Percentiles rank a stretch among this genome's conserved stretches.
phyloP scores from a whole-genome alignment of 2,113 vertebrate genomes.

The Chauna torquata region DNA sequence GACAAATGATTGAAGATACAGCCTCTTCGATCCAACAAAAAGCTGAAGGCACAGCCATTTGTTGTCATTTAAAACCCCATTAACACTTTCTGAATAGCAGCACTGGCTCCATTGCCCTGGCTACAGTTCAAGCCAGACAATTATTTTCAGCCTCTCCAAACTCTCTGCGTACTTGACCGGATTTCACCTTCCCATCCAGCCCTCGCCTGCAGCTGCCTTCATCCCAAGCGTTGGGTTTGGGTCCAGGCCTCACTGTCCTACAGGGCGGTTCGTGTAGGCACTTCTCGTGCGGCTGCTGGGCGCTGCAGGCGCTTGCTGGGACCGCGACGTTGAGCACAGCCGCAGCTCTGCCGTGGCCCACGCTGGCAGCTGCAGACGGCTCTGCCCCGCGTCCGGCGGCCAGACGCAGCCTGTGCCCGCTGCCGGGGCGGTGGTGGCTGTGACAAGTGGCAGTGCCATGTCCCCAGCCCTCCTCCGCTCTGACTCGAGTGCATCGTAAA shows the following conservation, averaged over 20 bases:
- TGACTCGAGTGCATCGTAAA: too few relatives aligned
- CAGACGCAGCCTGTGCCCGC: too few relatives aligned
- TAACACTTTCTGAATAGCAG: not conserved
- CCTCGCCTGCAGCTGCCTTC: not conserved
- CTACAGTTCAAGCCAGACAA: not conserved
- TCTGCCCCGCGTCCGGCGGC: too few relatives aligned
- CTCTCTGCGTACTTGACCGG: fast-evolving
- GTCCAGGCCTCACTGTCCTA: not conserved
- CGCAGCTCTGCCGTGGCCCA: too few relatives aligned
- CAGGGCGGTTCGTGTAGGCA: too few relatives aligned
- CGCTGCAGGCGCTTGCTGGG: too few relatives aligned
- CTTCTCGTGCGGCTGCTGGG: too few relatives aligned
- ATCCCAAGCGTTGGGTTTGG: not conserved
- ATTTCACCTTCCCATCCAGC: not conserved
- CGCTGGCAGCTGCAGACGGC: too few relatives aligned
- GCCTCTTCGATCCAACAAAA: not conserved
- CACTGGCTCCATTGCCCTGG: not conserved
- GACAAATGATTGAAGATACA: not conserved
- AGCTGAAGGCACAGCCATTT: not conserved
- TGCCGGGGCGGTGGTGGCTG: too few relatives aligned
- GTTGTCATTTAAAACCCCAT: not conserved
- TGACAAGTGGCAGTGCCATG: too few relatives aligned
- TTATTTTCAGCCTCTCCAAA: not conserved
- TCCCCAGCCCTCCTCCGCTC: too few relatives aligned
- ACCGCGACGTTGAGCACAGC: too few relatives aligned